phyloP scores from a whole-genome alignment of 2,888 invertebrate species.

The Trilocha varians region DNA sequence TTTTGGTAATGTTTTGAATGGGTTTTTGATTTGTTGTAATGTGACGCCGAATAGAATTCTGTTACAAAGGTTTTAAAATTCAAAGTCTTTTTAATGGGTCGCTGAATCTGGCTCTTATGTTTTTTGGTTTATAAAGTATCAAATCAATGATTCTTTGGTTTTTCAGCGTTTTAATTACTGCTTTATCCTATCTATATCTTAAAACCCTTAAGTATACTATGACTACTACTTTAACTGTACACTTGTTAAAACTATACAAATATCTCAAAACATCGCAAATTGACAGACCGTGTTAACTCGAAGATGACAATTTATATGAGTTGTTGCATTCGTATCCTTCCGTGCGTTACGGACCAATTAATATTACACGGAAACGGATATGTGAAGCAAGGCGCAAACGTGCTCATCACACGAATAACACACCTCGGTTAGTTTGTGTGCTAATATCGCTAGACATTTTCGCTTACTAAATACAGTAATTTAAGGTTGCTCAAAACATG shows the following conservation, averaged over 20 bases:
- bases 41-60: neutral
- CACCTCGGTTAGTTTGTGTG: constrained; percentile 4
- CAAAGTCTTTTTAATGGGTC: too few relatives aligned
- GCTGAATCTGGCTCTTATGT: too few relatives aligned
- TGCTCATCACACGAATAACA: constrained; percentile 53
- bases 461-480: neutral
- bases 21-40: neutral
- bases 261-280: neutral
- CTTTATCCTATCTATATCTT: too few relatives aligned
- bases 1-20: neutral
- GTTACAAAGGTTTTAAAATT: neutral
- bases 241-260: too few relatives aligned
- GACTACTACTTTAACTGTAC: too few relatives aligned
- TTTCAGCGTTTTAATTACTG: too few relatives aligned
- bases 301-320: constrained; percentile 60
- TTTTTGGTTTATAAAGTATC: too few relatives aligned
- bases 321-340: constrained; percentile 66
- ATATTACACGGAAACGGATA: constrained; percentile 69
- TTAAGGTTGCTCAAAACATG: neutral
- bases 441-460: constrained; percentile 1
- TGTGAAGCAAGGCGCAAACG: constrained; percentile 55
- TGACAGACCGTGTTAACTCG: constrained; percentile 7
- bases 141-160: too few relatives aligned
- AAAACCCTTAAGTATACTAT: too few relatives aligned
- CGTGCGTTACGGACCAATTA: constrained; percentile 64